Evolutionary conservation across 2,888 invertebrate species (phyloP).

Genomic region (Microchrysa polita): DNA sequence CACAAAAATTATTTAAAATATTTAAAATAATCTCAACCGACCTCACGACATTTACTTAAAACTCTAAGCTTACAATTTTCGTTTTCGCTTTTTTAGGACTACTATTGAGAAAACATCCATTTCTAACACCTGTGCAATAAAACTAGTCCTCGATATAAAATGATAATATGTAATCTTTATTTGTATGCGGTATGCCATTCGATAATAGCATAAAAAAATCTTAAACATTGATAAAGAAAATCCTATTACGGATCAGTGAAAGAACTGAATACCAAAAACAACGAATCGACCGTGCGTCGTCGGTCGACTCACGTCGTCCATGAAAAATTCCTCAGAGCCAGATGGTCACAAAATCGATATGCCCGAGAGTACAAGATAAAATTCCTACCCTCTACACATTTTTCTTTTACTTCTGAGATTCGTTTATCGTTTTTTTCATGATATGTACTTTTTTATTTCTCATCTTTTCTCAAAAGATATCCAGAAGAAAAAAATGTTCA

Average conservation of each 20-base stretch:
- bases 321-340: constrained; percentile 51
- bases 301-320: constrained; percentile 28
- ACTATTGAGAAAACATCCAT: too few species aligned
- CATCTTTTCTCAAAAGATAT: constrained; percentile 32
- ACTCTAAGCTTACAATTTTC: too few species aligned
- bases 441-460: neutral
- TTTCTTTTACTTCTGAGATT: constrained; percentile 32
- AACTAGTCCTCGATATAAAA: too few species aligned
- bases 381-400: constrained; percentile 46
- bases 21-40: too few species aligned
- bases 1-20: too few species aligned
- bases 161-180: too few species aligned
- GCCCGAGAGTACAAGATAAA: constrained; percentile 48
- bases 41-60: too few species aligned
- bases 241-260: neutral
- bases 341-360: constrained; percentile 51
- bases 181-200: too few species aligned
- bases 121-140: too few species aligned
- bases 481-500: constrained; percentile 5
- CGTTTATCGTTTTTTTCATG: constrained; percentile 20
- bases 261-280: neutral
- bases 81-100: too few species aligned
- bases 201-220: neutral
- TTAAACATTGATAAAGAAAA: neutral
- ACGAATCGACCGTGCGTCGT: neutral